phyloP scores from a whole-genome alignment of 2,888 invertebrate genomes.

The Copidosoma aretas region DNA sequence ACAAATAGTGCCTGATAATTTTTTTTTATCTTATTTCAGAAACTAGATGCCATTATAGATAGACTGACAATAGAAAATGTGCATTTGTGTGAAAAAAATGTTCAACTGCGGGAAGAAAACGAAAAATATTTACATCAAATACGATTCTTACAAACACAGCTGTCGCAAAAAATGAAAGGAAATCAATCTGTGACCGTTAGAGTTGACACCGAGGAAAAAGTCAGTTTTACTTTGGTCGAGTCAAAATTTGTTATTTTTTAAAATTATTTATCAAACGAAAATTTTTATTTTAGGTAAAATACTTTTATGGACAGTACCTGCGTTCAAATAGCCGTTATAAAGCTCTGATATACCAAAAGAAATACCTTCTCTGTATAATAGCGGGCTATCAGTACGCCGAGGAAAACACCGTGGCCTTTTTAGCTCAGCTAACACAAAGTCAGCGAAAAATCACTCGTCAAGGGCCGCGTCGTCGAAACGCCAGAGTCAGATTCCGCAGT shows the following conservation, averaged over 20 bases:
- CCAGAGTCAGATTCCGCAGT: slow-evolving; percentile 62
- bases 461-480: slow-evolving; percentile 45
- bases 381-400: slow-evolving; percentile 66
- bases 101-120: slow-evolving; percentile 50
- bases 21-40: slow-evolving; percentile 37
- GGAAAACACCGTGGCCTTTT: slow-evolving; percentile 62
- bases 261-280: slow-evolving; percentile 2
- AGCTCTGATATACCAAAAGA: slow-evolving; percentile 89
- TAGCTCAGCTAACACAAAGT: slow-evolving; percentile 61
- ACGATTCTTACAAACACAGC: slow-evolving; percentile 48
- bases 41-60: slow-evolving; percentile 47
- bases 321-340: slow-evolving; percentile 86
- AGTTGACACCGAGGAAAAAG: slow-evolving; percentile 56
- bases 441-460: slow-evolving; percentile 47
- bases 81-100: slow-evolving; percentile 51
- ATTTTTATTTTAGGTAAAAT: slow-evolving; percentile 62
- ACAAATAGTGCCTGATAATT: not conserved
- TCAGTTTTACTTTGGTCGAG: too few species aligned
- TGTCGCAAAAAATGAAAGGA: slow-evolving; percentile 38
- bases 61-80: slow-evolving; percentile 49
- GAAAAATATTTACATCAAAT: slow-evolving; percentile 47
- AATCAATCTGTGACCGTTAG: slow-evolving; percentile 29
- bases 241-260: not conserved
- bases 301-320: slow-evolving; percentile 73
- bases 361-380: slow-evolving; percentile 78